Base-by-base conservation (phyloP, 2,797 vertebrate genomes). In the Petrocephalus sullivani region DNA sequence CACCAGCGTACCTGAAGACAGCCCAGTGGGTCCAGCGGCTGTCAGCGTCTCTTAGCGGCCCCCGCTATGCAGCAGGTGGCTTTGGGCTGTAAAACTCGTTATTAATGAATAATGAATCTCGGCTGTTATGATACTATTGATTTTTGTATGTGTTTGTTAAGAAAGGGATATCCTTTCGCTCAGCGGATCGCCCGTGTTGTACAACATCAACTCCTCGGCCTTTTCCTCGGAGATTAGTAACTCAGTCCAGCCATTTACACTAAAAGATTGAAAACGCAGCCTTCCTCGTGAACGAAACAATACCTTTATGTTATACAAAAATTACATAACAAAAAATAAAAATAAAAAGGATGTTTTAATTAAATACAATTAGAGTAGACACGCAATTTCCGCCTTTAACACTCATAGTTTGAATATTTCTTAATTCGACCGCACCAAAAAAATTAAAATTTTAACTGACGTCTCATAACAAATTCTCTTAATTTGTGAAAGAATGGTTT, bases 31-130 rank as follows among this genome's bases (percentile, higher is more conserved):
- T 71, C 64, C 4, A 71, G 67, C 4, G 67, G 67, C 33, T 89
- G 86, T 89, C 83, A 86, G 46, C 49, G 53, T 37, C 46, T 88
- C 85, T 61, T 49, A 86, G 53, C 58, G 87, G 33, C 90, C 14
- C 67, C 71, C 87, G 37, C 53, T 19, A 86, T 92, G 92, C 93
- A 94, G 93, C 92, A 93, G 93, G 94, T 94, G 94, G 93, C 93
- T 95, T 93, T 88, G 83, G 71, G 67, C 90, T 91, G 90, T 93
- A 90, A 93, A 94, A 93, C 91, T 89, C 86, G 90, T 95, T 94
- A 95, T 94, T 93, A 94, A 96, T 96, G 92, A 96, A 96, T 96
- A 95, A 96, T 96, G 93, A 96, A 96, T 95, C 95, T 91, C 89
- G 87, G 90, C 92, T 93, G 94, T 94, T 95, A 95, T 95, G 95